phyloP scores from a whole-genome alignment of 2,888 invertebrate genomes.

The Ophion obscuratus region DNA sequence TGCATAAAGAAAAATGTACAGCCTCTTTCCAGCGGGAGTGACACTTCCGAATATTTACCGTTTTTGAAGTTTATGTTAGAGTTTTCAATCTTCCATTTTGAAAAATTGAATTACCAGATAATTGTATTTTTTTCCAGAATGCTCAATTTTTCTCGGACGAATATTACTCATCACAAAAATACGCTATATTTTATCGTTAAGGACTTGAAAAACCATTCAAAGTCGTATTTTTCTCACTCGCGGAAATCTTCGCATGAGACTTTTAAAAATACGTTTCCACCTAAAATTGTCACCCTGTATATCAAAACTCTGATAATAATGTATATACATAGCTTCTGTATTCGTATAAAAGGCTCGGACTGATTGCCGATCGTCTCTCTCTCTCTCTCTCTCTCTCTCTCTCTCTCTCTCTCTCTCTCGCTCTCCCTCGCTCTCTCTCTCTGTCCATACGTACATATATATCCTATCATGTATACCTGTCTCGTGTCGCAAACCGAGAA shows the following conservation, averaged over 20 bases:
- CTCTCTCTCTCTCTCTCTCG: conserved; percentile 44
- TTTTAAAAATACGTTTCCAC: no score
- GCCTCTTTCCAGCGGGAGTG: no score
- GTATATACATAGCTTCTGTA: conserved; percentile 49
- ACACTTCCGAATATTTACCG: no score
- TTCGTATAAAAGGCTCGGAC: conserved; percentile 36
- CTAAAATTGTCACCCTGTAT: neutral
- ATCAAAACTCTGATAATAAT: neutral
- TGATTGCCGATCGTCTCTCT: conserved; percentile 53
- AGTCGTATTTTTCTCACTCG: no score
- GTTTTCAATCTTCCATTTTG: no score
- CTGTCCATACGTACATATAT: conserved; percentile 35
- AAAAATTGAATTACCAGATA: neutral
- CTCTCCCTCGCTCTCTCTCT: conserved; percentile 17
- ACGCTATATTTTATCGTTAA: no score
- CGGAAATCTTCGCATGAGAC: no score
- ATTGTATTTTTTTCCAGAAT: neutral
- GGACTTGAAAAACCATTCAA: no score
- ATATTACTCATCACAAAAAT: neutral
- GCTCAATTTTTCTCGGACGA: neutral
- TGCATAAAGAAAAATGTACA: no score
- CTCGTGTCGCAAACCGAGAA: conserved; percentile 48
- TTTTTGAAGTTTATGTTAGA: no score
- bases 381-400: conserved; percentile 41
- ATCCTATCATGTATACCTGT: conserved; percentile 37